These are phyloP conservation scores for Physeter macrocephalus DNA, from an alignment of 2,113 vertebrate genomes.

Conservation along the genomic window DNA sequence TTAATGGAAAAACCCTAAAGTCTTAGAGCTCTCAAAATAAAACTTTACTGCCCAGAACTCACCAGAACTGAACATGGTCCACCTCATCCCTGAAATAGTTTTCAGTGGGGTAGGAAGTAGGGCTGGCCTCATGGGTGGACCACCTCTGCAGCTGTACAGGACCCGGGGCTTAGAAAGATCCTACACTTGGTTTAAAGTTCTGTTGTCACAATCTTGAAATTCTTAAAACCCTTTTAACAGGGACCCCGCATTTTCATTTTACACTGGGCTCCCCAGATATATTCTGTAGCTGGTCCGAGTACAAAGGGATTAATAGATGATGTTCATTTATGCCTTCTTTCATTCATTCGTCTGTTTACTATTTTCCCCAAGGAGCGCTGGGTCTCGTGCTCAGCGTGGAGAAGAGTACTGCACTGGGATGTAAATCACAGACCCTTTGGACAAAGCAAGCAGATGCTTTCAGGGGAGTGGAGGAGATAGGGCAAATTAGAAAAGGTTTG, in stretches of 20 bases:
- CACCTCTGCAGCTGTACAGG: fast-evolving
- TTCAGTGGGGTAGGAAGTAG: neutral
- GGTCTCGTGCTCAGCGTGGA: neutral
- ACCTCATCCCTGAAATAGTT: neutral
- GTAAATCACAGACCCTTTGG: neutral
- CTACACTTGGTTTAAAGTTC: neutral
- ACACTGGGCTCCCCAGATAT: neutral
- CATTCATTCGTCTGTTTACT: neutral
- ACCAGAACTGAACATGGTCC: neutral
- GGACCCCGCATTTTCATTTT: neutral
- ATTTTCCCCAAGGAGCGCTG: neutral
- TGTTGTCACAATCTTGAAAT: neutral
- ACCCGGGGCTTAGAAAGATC: neutral
- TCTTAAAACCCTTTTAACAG: neutral
- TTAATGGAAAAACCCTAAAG: neutral
- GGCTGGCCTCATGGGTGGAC: neutral
- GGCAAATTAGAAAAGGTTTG: neutral
- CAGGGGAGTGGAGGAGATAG: neutral
- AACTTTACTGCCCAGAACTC: neutral
- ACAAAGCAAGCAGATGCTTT: neutral
- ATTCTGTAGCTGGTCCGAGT: neutral
- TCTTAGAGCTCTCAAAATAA: neutral
- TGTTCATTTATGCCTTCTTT: neutral
- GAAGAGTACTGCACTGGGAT: neutral
- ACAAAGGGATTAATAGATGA: neutral